A percentile compares a stretch with the other conserved stretches of the same genome.
Evolutionary conservation across 30 jellyfish, hydroid and myxozoan species (phyloP).

Genomic region (Turritopsis rubra): DNA sequence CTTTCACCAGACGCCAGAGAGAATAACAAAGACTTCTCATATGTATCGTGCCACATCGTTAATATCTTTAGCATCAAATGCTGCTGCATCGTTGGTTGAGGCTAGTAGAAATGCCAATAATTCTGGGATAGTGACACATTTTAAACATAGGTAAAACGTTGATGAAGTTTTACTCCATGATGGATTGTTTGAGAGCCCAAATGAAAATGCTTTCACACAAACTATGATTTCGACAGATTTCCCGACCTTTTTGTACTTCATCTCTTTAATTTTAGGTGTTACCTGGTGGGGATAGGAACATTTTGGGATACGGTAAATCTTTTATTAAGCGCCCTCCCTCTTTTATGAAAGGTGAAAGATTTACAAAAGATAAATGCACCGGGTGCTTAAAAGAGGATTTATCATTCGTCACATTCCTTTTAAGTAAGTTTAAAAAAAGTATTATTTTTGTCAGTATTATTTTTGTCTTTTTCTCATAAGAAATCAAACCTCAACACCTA

Average conservation of each 20-base stretch:
- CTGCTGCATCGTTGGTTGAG: conserved; percentile 84
- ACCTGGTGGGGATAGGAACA: too few species aligned
- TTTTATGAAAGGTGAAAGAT: too few species aligned
- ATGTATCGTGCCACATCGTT: conserved; percentile 68
- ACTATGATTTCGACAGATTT: too few species aligned
- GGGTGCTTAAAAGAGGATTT: too few species aligned
- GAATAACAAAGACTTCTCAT: not conserved
- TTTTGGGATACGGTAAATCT: too few species aligned
- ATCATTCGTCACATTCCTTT: too few species aligned
- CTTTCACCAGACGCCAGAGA: not conserved
- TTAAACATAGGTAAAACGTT: conserved; percentile 49
- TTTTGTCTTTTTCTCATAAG: not conserved
- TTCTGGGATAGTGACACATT: conserved; percentile 52
- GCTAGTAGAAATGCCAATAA: conserved; percentile 70
- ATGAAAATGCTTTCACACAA: not conserved
- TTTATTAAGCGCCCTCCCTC: too few species aligned
- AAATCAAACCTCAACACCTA: conserved; percentile 9
- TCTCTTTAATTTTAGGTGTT: too few species aligned
- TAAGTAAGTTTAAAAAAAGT: too few species aligned
- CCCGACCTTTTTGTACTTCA: too few species aligned
- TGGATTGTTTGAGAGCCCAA: not conserved
- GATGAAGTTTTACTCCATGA: not conserved
- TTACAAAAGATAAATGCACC: too few species aligned
- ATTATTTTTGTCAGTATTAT: too few species aligned
- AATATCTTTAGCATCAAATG: conserved; percentile 79